phyloP scores from a whole-genome alignment of 2,113 vertebrate species.

The Engraulis encrasicolus region DNA sequence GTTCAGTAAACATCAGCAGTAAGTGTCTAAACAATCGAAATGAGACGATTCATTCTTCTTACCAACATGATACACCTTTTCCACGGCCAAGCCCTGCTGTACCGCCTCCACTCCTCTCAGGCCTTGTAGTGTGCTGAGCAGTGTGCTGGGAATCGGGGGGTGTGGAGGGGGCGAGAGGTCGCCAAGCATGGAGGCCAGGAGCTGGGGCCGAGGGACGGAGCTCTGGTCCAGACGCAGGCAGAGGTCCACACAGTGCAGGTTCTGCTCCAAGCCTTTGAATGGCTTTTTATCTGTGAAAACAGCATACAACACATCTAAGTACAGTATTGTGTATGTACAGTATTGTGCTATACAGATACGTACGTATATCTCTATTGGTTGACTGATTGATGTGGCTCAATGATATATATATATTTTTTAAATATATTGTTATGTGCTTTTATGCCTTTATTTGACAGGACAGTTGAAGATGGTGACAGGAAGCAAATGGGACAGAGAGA shows the following conservation, averaged over 20 bases:
- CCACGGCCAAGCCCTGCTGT: slow-evolving; percentile 69
- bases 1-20: neutral
- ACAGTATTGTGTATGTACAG: no score
- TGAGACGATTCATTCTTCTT: slow-evolving; percentile 32
- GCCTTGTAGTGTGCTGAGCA: slow-evolving; percentile 63
- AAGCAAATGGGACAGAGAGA: no score
- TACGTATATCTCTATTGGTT: no score
- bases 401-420: no score
- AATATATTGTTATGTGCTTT: no score
- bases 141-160: slow-evolving; percentile 13
- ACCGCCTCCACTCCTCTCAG: slow-evolving; percentile 68
- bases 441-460: no score
- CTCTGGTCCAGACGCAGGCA: slow-evolving; percentile 84
- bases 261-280: slow-evolving; percentile 46
- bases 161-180: neutral
- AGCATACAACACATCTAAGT: no score
- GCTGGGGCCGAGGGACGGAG: slow-evolving; percentile 47
- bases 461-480: no score
- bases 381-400: no score
- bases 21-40: neutral
- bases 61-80: slow-evolving; percentile 79
- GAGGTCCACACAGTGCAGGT: slow-evolving; percentile 72
- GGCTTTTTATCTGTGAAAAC: slow-evolving; percentile 52
- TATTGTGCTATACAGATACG: no score
- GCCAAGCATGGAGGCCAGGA: slow-evolving; percentile 17